These are phyloP conservation scores for Phyllostomus discolor DNA, from an alignment of 2,113 vertebrate species.

Conservation along the genomic window DNA sequence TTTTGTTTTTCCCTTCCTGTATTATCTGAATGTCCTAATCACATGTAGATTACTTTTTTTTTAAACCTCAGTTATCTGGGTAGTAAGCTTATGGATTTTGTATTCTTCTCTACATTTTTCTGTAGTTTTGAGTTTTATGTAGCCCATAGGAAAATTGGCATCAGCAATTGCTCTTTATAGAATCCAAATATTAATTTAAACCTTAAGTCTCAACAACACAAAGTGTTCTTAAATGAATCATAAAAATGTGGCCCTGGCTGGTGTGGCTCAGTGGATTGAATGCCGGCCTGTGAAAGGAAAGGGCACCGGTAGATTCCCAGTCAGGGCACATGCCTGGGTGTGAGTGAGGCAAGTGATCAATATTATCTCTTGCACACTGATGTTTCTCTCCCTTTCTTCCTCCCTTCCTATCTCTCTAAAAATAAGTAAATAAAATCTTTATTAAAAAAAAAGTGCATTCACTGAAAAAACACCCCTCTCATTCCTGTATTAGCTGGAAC, in stretches of 20 bases:
- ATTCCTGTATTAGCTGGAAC: background rate
- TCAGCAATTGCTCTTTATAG: background rate
- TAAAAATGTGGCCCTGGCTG: background rate
- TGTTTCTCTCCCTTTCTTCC: too few relatives aligned
- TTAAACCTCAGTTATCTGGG: background rate
- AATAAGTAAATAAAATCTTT: background rate
- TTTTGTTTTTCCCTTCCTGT: background rate
- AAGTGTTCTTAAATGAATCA: background rate
- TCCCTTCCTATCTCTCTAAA: too few relatives aligned
- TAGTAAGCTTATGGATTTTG: background rate
- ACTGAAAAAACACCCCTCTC: background rate
- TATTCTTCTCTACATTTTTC: background rate
- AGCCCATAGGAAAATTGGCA: background rate
- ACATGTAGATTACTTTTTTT: background rate
- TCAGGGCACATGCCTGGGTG: too few relatives aligned
- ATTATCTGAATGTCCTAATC: background rate
- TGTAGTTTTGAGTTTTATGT: background rate
- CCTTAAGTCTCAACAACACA: background rate
- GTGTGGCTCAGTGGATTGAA: too few relatives aligned
- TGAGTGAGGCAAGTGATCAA: too few relatives aligned
- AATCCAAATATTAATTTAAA: background rate
- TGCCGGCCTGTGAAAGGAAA: too few relatives aligned
- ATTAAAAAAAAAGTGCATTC: background rate
- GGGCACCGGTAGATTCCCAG: too few relatives aligned
- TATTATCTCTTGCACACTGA: too few relatives aligned